Conservation (phyloP, 1,140 invertebrate genomes). For the Papilio xuthus region DNA sequence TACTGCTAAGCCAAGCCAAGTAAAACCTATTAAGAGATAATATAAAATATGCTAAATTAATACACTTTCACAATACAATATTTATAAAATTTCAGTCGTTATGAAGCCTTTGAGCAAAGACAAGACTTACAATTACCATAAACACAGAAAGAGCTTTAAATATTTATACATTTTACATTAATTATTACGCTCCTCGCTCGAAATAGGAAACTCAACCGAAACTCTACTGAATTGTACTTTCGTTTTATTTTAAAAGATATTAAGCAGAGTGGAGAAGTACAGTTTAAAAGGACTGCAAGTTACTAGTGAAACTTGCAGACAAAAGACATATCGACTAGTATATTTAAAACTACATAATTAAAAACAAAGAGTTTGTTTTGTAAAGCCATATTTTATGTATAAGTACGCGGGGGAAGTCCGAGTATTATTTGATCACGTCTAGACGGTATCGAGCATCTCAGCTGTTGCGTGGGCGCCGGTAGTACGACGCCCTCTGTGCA, state of each 20-base stretch:
- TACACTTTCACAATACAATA: neutral
- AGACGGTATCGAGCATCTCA: neutral
- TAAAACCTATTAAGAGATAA: neutral
- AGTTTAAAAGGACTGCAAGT: too few relatives aligned
- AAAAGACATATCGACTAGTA: too few relatives aligned
- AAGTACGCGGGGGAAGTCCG: neutral
- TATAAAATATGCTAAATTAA: neutral
- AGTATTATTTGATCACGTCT: neutral
- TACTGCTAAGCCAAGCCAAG: too few relatives aligned
- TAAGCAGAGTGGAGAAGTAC: neutral
- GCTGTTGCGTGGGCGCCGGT: conserved; percentile 46
- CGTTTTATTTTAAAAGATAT: neutral
- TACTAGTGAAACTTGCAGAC: too few relatives aligned
- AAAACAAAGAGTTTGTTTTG: too few relatives aligned
- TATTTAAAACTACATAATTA: too few relatives aligned
- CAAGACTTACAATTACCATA: conserved; percentile 1
- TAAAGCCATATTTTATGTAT: neutral
- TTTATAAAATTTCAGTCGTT: conserved; percentile 1
- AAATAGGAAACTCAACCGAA: neutral
- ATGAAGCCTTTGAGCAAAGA: neutral
- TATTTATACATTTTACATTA: neutral
- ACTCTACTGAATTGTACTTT: neutral
- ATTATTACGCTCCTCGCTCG: neutral
- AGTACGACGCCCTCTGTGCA: conserved; percentile 7
- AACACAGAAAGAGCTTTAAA: neutral